phyloP scores from a whole-genome alignment of 2,888 invertebrate genomes.

The Nemotelus pantherinus region DNA sequence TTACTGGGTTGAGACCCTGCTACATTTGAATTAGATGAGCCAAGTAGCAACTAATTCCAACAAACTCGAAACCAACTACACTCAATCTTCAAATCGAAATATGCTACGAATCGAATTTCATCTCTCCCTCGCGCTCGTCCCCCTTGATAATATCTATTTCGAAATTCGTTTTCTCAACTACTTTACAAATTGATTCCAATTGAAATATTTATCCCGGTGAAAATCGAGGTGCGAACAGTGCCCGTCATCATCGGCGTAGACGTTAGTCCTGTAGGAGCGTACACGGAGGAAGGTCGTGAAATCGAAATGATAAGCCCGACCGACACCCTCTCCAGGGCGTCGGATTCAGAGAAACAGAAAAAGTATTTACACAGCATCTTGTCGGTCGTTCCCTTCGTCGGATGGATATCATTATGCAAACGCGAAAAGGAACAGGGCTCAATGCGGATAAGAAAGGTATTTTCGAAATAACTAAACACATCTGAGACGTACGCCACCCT shows the following conservation, averaged over 20 bases:
- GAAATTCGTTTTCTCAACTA: neutral
- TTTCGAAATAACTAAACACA: conserved; percentile 34
- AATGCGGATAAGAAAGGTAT: conserved; percentile 29
- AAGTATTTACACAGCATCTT: conserved; percentile 28
- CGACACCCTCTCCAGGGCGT: neutral
- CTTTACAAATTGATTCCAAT: conserved; percentile 43
- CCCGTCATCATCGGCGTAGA: conserved; percentile 10
- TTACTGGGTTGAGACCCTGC: too few relatives aligned
- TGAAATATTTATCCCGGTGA: conserved; percentile 43
- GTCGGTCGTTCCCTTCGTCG: neutral
- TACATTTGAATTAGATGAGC: too few relatives aligned
- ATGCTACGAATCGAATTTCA: too few relatives aligned
- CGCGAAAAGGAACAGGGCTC: conserved; percentile 36
- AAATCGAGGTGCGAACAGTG: conserved; percentile 42
- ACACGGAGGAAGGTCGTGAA: neutral
- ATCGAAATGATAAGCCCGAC: conserved; percentile 12
- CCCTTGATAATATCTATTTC: too few relatives aligned
- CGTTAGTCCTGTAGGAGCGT: neutral
- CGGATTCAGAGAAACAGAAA: neutral
- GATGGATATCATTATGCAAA: conserved; percentile 39
- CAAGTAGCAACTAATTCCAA: too few relatives aligned
- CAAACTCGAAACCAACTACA: too few relatives aligned
- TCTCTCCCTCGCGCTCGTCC: too few relatives aligned
- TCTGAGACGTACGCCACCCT: conserved; percentile 22
- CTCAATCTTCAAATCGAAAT: too few relatives aligned